A percentile compares a stretch with the other conserved stretches of the same genome.
Conservation (phyloP, 2,797 vertebrate species). For the Picus viridis region DNA sequence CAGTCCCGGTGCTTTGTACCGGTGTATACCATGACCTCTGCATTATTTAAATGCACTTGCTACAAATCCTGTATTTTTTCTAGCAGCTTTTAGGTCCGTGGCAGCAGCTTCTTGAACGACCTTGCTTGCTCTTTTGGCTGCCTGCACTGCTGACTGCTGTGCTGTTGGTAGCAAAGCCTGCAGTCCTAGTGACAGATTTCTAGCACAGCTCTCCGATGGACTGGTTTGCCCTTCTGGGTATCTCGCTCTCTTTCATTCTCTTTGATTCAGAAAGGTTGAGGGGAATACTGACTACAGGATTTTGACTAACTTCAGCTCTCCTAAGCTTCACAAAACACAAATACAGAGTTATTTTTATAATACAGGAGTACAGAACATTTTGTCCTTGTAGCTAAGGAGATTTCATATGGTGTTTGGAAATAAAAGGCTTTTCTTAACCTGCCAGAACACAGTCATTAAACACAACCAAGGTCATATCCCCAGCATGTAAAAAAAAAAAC, state of each 20-base stretch:
- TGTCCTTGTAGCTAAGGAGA: background rate
- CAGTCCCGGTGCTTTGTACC: background rate
- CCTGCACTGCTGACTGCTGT: background rate
- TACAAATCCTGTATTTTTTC: background rate
- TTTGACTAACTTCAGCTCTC: background rate
- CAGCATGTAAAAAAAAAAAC: background rate
- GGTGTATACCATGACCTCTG: background rate
- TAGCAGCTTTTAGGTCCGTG: background rate
- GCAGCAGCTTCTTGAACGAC: slow-evolving; percentile 14
- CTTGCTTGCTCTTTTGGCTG: slow-evolving; percentile 49
- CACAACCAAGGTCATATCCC: background rate
- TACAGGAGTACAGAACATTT: background rate
- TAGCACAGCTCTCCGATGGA: slow-evolving; percentile 21
- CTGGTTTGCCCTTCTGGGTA: slow-evolving; percentile 9
- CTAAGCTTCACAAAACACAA: background rate
- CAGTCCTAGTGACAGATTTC: slow-evolving; percentile 49
- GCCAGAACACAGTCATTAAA: background rate
- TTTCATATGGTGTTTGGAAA: background rate
- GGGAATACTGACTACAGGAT: background rate
- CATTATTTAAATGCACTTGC: slow-evolving; percentile 23
- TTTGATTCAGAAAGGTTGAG: background rate
- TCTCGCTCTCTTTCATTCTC: background rate
- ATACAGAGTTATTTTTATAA: background rate
- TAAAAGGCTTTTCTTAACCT: slow-evolving; percentile 21
- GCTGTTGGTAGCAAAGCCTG: slow-evolving; percentile 41